Conservation (phyloP, 2,113 vertebrate genomes). For the Microtus montanus region DNA sequence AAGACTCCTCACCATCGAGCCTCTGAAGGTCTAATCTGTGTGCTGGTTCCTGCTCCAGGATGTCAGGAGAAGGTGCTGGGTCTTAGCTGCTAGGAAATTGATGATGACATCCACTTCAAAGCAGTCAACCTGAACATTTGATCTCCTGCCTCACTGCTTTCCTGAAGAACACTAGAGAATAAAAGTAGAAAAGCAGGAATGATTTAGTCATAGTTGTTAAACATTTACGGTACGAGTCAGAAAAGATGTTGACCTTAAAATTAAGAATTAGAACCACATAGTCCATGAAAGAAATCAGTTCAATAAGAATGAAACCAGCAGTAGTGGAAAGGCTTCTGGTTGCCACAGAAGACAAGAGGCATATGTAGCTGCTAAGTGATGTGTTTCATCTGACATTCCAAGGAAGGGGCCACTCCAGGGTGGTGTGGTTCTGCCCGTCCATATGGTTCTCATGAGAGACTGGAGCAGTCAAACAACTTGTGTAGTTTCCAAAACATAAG, state of each 20-base stretch:
- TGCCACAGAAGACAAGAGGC: constrained; percentile 11
- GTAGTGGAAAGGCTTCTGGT: not conserved
- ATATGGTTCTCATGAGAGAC: constrained; percentile 42
- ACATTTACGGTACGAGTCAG: constrained; percentile 76
- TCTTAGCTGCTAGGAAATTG: not conserved
- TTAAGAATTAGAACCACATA: constrained; percentile 77
- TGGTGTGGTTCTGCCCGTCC: not conserved
- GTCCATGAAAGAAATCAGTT: constrained; percentile 25
- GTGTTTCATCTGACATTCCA: constrained; percentile 32
- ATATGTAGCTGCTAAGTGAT: not conserved
- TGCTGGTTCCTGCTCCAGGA: not conserved
- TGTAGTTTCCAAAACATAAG: constrained; percentile 25
- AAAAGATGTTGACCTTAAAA: constrained; percentile 78
- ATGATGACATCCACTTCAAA: constrained; percentile 40
- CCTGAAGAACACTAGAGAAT: constrained; percentile 78
- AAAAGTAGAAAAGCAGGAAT: constrained; percentile 78
- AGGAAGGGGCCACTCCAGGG: not conserved
- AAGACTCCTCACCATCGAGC: not conserved
- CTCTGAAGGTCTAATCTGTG: not conserved
- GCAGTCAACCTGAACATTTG: constrained; percentile 12
- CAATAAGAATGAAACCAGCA: constrained; percentile 23
- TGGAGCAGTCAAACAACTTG: not conserved
- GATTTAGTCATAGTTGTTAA: constrained; percentile 84
- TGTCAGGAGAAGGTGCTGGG: not conserved
- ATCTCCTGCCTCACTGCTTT: constrained; percentile 54